A percentile compares a stretch with the other conserved stretches of the same genome.
Conservation (phyloP, 2,888 invertebrate species). For the Hypena proboscidalis region DNA sequence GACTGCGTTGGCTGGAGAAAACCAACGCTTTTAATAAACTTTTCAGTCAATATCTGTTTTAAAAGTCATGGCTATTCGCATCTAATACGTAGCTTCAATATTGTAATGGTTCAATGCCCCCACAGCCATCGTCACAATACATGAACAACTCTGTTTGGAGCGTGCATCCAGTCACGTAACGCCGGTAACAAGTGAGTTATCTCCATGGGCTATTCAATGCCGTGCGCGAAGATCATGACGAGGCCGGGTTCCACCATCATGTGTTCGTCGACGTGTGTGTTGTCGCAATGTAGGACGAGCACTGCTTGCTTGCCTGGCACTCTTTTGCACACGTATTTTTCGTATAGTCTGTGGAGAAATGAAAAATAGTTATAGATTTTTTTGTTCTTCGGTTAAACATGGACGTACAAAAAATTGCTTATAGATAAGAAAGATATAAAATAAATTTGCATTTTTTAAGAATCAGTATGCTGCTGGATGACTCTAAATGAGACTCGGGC, state of each 20-base stretch:
- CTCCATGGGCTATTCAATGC: conserved; percentile 88
- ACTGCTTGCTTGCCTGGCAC: conserved; percentile 98
- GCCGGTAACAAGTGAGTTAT: conserved; percentile 4
- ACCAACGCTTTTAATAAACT: no score
- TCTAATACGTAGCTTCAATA: no score
- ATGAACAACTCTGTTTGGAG: conserved; percentile 26
- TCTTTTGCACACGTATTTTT: conserved; percentile 97
- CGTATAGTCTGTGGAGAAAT: conserved; percentile 87
- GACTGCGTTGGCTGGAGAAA: no score
- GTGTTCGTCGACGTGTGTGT: conserved; percentile 97
- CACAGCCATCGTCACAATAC: conserved; percentile 28
- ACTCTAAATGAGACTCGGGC: no score
- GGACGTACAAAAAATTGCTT: no score
- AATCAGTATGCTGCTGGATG: no score
- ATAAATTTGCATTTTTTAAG: no score
- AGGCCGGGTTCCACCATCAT: conserved; percentile 98
- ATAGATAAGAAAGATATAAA: no score
- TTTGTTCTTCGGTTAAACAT: no score
- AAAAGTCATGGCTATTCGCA: no score
- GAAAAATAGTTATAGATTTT: conserved; percentile 9
- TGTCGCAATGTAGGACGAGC: conserved; percentile 96
- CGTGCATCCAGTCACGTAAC: conserved; percentile 29
- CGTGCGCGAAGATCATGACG: conserved; percentile 99
- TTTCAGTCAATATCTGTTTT: no score
- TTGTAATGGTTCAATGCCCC: conserved; percentile 21